These are phyloP conservation scores for Drosophila austrosaltans DNA, from an alignment of 2,888 invertebrate genomes.

Conservation along the genomic window DNA sequence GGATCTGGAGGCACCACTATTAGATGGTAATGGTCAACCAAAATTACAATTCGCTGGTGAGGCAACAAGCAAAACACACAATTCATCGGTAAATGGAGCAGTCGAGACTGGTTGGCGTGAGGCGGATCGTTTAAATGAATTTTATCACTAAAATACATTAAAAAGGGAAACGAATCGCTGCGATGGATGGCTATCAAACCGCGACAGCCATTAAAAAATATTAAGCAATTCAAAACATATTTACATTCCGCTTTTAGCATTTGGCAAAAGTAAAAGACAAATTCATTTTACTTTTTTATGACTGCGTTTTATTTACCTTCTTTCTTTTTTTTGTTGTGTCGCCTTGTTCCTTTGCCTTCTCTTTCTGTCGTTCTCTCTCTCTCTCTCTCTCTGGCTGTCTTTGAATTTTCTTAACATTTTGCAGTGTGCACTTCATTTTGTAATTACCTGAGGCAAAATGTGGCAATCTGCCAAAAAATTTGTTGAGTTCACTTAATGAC, in stretches of 20 bases:
- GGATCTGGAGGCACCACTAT: slow-evolving; percentile 85
- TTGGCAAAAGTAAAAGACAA: slow-evolving; percentile 30
- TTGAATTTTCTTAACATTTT: not conserved
- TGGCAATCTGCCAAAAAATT: slow-evolving; percentile 60
- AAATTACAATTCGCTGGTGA: slow-evolving; percentile 88
- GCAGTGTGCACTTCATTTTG: slow-evolving; percentile 58
- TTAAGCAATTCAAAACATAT: slow-evolving; percentile 49
- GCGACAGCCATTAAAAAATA: slow-evolving; percentile 35
- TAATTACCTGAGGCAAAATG: slow-evolving; percentile 63
- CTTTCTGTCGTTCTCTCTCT: not conserved
- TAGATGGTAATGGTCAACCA: slow-evolving; percentile 80
- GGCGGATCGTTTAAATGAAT: slow-evolving; percentile 86
- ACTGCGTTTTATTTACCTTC: slow-evolving; percentile 30
- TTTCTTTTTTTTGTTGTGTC: no score
- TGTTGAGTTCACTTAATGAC: slow-evolving; percentile 67
- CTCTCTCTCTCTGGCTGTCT: no score
- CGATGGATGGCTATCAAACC: slow-evolving; percentile 24
- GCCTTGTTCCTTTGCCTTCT: not conserved
- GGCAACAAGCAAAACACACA: slow-evolving; percentile 87
- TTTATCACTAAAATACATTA: slow-evolving; percentile 49
- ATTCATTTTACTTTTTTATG: slow-evolving; percentile 47
- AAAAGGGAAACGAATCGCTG: not conserved
- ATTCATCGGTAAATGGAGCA: slow-evolving; percentile 89
- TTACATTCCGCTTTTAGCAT: slow-evolving; percentile 16
- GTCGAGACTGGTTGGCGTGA: slow-evolving; percentile 90